Base-by-base conservation (phyloP, 2,113 vertebrate species). In the Syngnathus scovelli region DNA sequence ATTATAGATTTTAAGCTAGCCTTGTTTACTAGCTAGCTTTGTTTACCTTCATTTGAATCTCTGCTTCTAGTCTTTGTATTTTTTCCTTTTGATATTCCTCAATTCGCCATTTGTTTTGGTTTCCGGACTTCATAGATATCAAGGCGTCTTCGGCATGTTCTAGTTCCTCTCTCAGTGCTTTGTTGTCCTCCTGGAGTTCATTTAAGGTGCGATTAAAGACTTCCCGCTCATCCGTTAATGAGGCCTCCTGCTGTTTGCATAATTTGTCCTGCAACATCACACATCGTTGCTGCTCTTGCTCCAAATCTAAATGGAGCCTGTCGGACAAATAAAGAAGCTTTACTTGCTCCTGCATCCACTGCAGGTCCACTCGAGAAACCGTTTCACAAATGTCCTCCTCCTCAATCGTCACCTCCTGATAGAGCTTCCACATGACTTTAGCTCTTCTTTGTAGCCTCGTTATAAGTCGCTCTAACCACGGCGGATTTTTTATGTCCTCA, bases 31-130 rank as follows among this genome's bases (percentile, higher is more conserved):
- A 33, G 27, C 27, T 33, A 33, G 27, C 27, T 33, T 33, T 33
- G 27, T 80, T 88, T 68, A 96, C 88, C 84, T 95, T 95, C 61
- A 89, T 88, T 66, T 95, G 93, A 79, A 94, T 96, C 61, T 89
- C 90, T 0, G 79, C 82, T 76, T 98, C 93, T 58, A 96, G 85
- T 6, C 82, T 91, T 56, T 92, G 88, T 70, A 93, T 91, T 71
- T 91, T 90, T 69, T 92, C 90, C 36, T 89, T 56, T 1, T 94
- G 93, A 41, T 82, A 85, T n/a, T 49, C 81, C 74, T 94, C 90
- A 46, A 92, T 83, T 69, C 86, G 90, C 79, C 89, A 82, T 63
- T 90, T 90, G 58, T 94, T 92, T 0, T 92, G 93, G 76, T 64
- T 91, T 46, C 89, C 85, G 0, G 84, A 88, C 7, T 91, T 89